phyloP scores from a whole-genome alignment of 2,888 invertebrate genomes.

The Hydrotaea diabolus region DNA sequence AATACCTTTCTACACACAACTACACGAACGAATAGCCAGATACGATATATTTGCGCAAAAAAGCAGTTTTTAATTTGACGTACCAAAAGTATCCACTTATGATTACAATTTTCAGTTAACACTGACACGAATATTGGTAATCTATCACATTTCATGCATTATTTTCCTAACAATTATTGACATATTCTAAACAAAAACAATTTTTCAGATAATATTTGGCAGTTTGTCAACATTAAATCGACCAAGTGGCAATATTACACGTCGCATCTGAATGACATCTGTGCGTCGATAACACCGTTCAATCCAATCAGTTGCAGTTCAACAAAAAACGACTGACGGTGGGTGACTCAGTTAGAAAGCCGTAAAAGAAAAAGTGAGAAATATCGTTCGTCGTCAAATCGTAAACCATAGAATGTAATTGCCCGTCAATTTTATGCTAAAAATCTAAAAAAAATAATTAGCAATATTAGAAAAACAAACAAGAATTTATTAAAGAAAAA shows the following conservation, averaged over 20 bases:
- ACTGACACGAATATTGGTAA: too few species aligned
- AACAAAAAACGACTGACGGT: constrained; percentile 20
- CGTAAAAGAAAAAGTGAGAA: constrained; percentile 54
- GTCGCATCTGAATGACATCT: constrained; percentile 35
- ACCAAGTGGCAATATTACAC: constrained; percentile 45
- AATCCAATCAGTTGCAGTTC: constrained; percentile 40
- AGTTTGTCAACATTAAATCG: too few species aligned
- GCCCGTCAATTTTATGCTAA: constrained; percentile 62
- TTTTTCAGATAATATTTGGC: too few species aligned
- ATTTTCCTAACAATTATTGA: too few species aligned
- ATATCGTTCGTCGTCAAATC: constrained; percentile 12
- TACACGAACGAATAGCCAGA: too few species aligned
- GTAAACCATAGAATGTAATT: constrained; percentile 52
- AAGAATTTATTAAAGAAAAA: constrained; percentile 49
- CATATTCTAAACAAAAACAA: too few species aligned
- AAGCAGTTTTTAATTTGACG: too few species aligned
- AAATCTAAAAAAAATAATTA: constrained; percentile 39
- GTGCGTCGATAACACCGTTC: constrained; percentile 37
- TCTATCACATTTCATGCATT: too few species aligned
- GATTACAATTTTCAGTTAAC: too few species aligned
- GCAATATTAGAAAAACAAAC: constrained; percentile 45
- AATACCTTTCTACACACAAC: too few species aligned
- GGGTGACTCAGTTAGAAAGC: constrained; percentile 70
- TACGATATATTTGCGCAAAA: too few species aligned
- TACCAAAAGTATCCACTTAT: too few species aligned